A percentile compares a stretch with the other conserved stretches of the same genome.
Conservation (phyloP, 1,140 invertebrate genomes). For the Zaprionus capensis region DNA sequence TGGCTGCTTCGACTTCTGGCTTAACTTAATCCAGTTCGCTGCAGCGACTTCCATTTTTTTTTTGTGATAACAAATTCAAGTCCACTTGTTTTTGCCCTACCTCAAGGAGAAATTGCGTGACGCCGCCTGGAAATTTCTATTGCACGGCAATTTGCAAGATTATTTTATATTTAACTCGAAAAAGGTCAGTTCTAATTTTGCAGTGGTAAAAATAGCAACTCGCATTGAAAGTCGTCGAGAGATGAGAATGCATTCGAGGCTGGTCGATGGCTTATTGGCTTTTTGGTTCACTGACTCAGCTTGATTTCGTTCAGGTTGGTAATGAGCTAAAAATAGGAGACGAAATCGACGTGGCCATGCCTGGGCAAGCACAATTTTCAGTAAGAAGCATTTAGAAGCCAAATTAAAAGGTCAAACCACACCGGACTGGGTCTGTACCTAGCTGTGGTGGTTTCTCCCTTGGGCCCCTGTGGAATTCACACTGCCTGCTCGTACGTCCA, state of each 20-base stretch:
- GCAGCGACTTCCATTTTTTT: too few relatives aligned
- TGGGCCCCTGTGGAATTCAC: conserved; percentile 18
- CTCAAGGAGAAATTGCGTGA: conserved; percentile 1
- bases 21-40: too few relatives aligned
- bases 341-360: conserved; percentile 38
- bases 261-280: conserved; percentile 13
- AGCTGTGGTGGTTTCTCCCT: conserved; percentile 2
- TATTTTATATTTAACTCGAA: background rate
- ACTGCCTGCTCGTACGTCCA: background rate
- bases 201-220: conserved; percentile 52
- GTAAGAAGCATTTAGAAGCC: background rate
- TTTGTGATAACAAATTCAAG: too few relatives aligned
- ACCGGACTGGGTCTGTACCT: conserved; percentile 22
- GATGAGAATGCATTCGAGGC: conserved; percentile 19
- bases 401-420: conserved; percentile 58
- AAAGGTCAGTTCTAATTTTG: conserved; percentile 46
- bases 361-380: conserved; percentile 24
- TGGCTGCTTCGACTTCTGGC: background rate
- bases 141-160: background rate
- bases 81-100: background rate
- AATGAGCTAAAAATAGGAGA: conserved; percentile 60
- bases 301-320: conserved; percentile 61
- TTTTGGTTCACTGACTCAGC: conserved; percentile 58
- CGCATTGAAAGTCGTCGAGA: conserved; percentile 6
- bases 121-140: background rate